Conservation (phyloP, 1,140 invertebrate genomes). For the Cotesia typhae region DNA sequence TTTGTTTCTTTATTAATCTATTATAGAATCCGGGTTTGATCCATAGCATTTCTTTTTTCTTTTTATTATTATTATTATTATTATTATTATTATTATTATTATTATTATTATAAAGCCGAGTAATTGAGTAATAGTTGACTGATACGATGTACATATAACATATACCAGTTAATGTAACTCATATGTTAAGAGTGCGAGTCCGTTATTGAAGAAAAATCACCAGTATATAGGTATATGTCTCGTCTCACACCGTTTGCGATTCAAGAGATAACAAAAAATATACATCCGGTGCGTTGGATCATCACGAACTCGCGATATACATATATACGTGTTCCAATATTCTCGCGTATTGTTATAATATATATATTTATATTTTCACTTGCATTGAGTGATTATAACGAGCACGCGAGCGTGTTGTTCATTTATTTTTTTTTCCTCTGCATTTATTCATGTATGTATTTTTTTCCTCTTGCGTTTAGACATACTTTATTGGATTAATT, state of each 20-base stretch:
- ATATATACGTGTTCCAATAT: neutral
- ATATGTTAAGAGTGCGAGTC: neutral
- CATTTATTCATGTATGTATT: no score
- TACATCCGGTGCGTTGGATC: conserved; percentile 31
- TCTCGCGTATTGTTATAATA: neutral
- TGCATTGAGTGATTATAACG: conserved; percentile 30
- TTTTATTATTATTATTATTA: no score
- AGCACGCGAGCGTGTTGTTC: conserved; percentile 23
- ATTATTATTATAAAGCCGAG: conserved; percentile 4
- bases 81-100: no score
- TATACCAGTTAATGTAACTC: no score
- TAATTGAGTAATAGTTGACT: neutral
- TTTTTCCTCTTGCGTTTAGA: no score
- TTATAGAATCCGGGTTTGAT: neutral
- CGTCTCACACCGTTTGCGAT: conserved; percentile 28
- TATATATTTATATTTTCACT: no score
- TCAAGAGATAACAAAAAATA: conserved; percentile 21
- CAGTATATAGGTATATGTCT: neutral
- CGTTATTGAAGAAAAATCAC: conserved; percentile 28
- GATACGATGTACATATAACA: neutral
- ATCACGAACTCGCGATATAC: conserved; percentile 2
- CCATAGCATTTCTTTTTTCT: neutral
- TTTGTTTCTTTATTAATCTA: no score
- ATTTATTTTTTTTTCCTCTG: neutral
- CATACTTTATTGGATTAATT: conserved; percentile 8